These are phyloP conservation scores for Ornithoptera alexandrae DNA, from an alignment of 2,888 invertebrate genomes.

Conservation along the genomic window DNA sequence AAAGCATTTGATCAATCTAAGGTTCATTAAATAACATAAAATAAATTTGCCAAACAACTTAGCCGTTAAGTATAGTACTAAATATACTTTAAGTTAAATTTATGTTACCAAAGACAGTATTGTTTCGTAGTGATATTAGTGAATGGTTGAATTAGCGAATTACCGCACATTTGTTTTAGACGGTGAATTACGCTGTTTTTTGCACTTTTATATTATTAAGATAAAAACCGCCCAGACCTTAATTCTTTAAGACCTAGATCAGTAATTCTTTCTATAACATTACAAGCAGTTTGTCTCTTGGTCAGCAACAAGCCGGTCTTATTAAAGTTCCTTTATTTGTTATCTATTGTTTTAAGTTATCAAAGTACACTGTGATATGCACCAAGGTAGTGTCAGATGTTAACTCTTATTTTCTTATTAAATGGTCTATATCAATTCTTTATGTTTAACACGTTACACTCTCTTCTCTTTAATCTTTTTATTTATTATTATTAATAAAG, in stretches of 20 bases:
- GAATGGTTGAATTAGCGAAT: conserved; percentile 52
- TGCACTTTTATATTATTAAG: conserved; percentile 45
- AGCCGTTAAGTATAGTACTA: not conserved
- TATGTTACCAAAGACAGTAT: conserved; percentile 77
- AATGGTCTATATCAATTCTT: no score
- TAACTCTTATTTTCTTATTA: conserved; percentile 26
- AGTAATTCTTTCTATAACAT: no score
- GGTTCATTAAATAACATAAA: no score
- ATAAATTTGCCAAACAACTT: conserved; percentile 17
- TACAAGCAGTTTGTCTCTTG: not conserved
- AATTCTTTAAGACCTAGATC: no score
- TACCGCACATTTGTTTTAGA: conserved; percentile 78
- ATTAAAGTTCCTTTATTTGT: conserved; percentile 55
- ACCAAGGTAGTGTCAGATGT: conserved; percentile 54
- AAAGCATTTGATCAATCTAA: no score
- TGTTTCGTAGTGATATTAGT: conserved; percentile 58
- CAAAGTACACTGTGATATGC: conserved; percentile 76
- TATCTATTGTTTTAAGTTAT: conserved; percentile 41
- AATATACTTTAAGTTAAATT: conserved; percentile 37
- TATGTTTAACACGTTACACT: no score
- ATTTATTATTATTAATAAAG: no score
- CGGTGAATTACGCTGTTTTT: conserved; percentile 65
- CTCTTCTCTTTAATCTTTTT: no score
- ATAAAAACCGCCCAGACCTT: not conserved
- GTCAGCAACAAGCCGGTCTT: conserved; percentile 2